Evolutionary conservation across 2,113 vertebrate species (phyloP).

Genomic region (Nycticorax nycticorax): DNA sequence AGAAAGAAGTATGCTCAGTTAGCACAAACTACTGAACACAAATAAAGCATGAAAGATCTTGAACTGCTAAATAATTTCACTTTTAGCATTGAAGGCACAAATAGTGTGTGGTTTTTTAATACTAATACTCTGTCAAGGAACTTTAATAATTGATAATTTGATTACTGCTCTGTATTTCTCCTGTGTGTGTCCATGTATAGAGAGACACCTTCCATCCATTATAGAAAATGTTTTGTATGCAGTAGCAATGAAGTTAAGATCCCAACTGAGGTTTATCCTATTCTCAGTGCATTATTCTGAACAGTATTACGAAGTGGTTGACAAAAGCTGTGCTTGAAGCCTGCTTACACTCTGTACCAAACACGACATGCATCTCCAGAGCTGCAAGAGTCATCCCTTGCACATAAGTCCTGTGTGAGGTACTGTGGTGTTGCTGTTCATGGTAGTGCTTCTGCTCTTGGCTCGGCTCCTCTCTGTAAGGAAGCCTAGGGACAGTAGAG

Average conservation of each 20-base stretch:
- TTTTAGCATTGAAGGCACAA: background rate
- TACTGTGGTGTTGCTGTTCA: background rate
- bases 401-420: background rate
- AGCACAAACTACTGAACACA: background rate
- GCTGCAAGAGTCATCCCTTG: background rate
- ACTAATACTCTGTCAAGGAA: background rate
- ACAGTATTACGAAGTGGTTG: background rate
- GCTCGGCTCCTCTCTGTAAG: background rate
- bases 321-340: background rate
- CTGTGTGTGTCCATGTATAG: background rate
- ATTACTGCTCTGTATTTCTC: background rate
- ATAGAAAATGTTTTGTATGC: background rate
- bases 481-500: background rate
- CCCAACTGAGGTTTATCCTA: background rate
- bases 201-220: background rate
- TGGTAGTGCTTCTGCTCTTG: background rate
- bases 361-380: fast-evolving
- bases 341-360: fast-evolving
- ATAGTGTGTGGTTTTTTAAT: background rate
- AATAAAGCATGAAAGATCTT: background rate
- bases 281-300: background rate
- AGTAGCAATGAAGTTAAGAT: background rate
- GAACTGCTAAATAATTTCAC: background rate
- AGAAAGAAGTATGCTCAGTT: background rate
- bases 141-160: background rate